Conservation (phyloP, 2,797 vertebrate genomes). For the Hemitrygon akajei region DNA sequence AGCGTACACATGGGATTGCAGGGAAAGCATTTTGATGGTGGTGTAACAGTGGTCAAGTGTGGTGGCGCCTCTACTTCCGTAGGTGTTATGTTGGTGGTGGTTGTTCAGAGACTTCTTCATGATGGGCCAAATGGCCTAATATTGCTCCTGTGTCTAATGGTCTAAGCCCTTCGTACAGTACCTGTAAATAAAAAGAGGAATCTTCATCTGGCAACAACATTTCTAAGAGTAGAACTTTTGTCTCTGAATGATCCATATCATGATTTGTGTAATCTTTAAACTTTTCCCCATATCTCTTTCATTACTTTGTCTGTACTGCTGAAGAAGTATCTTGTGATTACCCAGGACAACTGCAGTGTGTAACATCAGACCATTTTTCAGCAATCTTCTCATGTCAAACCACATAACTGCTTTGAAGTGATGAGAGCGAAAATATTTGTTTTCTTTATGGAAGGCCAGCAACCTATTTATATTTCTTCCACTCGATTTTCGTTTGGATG, state of each 20-base stretch:
- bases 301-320: background rate
- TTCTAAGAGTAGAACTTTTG: background rate
- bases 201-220: background rate
- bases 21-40: no score
- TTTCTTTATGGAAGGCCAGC: background rate
- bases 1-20: no score
- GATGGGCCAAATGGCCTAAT: no score
- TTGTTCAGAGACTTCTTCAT: no score
- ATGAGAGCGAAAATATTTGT: background rate
- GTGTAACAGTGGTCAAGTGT: no score
- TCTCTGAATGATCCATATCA: background rate
- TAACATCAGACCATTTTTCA: background rate
- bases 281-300: background rate
- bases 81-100: no score
- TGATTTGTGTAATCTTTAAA: background rate
- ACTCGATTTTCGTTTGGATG: background rate
- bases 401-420: background rate
- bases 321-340: background rate
- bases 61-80: no score
- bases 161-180: background rate
- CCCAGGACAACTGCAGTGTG: background rate
- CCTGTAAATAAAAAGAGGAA: background rate
- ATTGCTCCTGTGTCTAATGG: no score
- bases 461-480: background rate
- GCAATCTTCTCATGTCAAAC: background rate